phyloP scores from a whole-genome alignment of 2,797 vertebrate genomes.

The Sternotherus odoratus region DNA sequence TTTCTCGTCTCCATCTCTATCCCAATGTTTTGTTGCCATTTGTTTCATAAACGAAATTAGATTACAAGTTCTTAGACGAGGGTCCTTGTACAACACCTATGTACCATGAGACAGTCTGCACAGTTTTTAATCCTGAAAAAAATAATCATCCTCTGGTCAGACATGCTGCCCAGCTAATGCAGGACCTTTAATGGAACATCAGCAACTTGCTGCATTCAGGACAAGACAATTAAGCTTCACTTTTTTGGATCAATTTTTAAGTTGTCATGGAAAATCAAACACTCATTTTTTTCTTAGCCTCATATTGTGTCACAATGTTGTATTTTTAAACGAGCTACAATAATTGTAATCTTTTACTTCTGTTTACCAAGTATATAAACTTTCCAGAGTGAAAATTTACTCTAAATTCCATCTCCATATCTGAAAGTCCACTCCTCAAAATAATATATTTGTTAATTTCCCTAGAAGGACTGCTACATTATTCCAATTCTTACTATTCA shows the following conservation, averaged over 20 bases:
- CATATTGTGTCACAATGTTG: not conserved
- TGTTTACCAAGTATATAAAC: not conserved
- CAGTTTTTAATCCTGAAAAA: not conserved
- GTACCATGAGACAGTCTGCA: not conserved
- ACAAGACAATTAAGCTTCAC: not conserved
- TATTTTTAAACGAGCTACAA: not conserved
- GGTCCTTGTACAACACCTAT: not conserved
- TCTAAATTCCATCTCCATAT: not conserved
- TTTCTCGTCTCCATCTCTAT: not conserved
- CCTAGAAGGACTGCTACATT: slow-evolving; percentile 30
- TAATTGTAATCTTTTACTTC: not conserved
- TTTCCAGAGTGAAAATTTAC: not conserved
- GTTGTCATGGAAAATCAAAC: not conserved
- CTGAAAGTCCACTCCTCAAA: not conserved
- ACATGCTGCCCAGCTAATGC: not conserved
- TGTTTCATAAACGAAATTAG: not conserved
- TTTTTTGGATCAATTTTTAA: not conserved
- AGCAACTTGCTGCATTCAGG: not conserved
- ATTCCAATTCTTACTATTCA: slow-evolving; percentile 26
- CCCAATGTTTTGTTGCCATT: not conserved
- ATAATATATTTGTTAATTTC: slow-evolving; percentile 19
- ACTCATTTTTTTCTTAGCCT: not conserved
- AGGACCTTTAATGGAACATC: not conserved
- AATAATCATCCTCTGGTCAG: not conserved
- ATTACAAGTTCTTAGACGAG: not conserved